Conservation (phyloP, 2,888 invertebrate species). For the Drosophila mimica region DNA sequence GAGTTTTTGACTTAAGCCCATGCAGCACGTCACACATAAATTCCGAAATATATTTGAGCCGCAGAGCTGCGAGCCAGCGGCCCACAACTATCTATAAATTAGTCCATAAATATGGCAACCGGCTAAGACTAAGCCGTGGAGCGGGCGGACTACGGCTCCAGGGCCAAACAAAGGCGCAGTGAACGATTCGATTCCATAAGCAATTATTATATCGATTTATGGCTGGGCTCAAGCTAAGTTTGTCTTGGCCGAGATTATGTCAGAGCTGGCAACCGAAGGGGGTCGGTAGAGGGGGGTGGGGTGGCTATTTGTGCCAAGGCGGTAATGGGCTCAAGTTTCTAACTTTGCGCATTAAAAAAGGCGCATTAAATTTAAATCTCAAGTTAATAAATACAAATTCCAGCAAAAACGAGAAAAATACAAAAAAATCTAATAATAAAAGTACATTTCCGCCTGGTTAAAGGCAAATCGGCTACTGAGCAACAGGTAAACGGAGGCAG, state of each 20-base stretch:
- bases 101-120: slow-evolving; percentile 47
- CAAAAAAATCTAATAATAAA: slow-evolving; percentile 19
- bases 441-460: slow-evolving; percentile 61
- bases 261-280: not conserved
- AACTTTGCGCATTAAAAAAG: slow-evolving; percentile 27
- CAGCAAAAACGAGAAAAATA: slow-evolving; percentile 9
- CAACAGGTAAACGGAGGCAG: slow-evolving; percentile 55
- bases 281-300: not conserved
- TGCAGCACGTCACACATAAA: slow-evolving; percentile 68
- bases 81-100: slow-evolving; percentile 53
- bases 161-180: slow-evolving; percentile 59
- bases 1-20: slow-evolving; percentile 56
- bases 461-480: slow-evolving; percentile 30
- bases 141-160: slow-evolving; percentile 19
- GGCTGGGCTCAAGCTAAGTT: slow-evolving; percentile 36
- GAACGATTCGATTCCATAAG: slow-evolving; percentile 76
- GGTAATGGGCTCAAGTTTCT: slow-evolving; percentile 46
- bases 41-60: slow-evolving; percentile 48
- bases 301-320: slow-evolving; percentile 46
- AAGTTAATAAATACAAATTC: slow-evolving; percentile 63
- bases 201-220: slow-evolving; percentile 72
- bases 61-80: slow-evolving; percentile 18
- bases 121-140: slow-evolving; percentile 29
- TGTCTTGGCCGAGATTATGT: slow-evolving; percentile 43
- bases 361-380: slow-evolving; percentile 39